Evolutionary conservation across 2,888 invertebrate genomes (phyloP).

Genomic region (Melangyna quadrimaculata): DNA sequence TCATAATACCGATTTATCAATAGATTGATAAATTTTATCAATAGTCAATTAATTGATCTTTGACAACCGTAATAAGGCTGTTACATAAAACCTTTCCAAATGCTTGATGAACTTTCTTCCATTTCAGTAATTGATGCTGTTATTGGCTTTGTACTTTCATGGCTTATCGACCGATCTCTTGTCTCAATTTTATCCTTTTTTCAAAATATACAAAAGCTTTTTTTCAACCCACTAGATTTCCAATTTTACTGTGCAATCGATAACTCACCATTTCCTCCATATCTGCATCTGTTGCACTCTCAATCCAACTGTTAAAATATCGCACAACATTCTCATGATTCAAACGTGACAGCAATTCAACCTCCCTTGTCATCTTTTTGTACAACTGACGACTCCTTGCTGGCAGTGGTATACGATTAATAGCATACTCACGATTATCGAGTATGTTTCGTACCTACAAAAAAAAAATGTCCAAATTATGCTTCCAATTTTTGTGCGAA

Average conservation of each 20-base stretch:
- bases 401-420: conserved; percentile 94
- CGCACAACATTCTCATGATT: conserved; percentile 99
- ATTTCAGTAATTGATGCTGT: conserved; percentile 74
- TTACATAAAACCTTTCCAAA: conserved; percentile 78
- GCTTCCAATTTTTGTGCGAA: not conserved
- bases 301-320: conserved; percentile 98
- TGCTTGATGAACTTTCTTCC: conserved; percentile 77
- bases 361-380: conserved; percentile 96
- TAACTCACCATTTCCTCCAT: conserved; percentile 81
- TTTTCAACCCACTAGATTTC: too few species aligned
- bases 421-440: conserved; percentile 96
- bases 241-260: not conserved
- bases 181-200: conserved; percentile 80
- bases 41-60: not conserved
- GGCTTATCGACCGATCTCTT: conserved; percentile 89
- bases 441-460: conserved; percentile 94
- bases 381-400: conserved; percentile 91
- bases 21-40: too few species aligned
- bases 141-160: conserved; percentile 78
- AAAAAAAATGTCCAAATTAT: conserved; percentile 63
- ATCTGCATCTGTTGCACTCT: conserved; percentile 83
- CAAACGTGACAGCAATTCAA: conserved; percentile 94
- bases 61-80: too few species aligned
- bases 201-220: too few species aligned
- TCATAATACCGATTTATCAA: too few species aligned